phyloP scores from a whole-genome alignment of 1,140 invertebrate genomes.

The Aporrectodea caliginosa region DNA sequence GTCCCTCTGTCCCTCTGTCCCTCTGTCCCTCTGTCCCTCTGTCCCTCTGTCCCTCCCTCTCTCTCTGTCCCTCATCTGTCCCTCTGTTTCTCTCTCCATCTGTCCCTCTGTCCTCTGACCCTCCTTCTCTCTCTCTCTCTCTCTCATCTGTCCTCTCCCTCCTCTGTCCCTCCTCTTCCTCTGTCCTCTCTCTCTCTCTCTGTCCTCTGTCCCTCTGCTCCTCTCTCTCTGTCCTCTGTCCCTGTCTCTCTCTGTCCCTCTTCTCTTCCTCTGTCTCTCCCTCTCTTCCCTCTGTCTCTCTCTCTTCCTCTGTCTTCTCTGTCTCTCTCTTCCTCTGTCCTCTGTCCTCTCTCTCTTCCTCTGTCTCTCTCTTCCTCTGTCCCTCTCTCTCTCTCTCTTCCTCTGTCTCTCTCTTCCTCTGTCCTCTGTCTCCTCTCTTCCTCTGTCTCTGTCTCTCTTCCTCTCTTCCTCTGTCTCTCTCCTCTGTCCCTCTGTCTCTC shows the following conservation, averaged over 20 bases:
- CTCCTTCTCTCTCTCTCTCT: background rate
- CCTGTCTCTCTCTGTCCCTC: background rate
- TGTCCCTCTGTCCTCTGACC: background rate
- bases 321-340: background rate
- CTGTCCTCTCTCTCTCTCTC: background rate
- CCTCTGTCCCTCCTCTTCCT: too few species aligned
- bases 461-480: background rate
- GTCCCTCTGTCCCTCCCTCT: background rate
- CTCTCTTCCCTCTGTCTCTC: background rate
- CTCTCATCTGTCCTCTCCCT: too few species aligned
- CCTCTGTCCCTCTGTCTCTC: background rate
- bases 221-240: background rate
- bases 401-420: background rate
- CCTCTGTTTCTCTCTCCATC: background rate
- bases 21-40: background rate
- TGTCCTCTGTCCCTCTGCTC: background rate
- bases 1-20: background rate
- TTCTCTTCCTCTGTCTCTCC: background rate
- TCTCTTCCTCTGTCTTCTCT: background rate
- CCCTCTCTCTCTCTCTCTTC: background rate
- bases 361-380: background rate
- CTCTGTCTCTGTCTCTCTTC: background rate
- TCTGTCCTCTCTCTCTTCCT: background rate
- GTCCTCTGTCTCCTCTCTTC: background rate
- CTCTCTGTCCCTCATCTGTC: background rate